phyloP scores from a whole-genome alignment of 1,140 invertebrate species.

The Artemia franciscana region DNA sequence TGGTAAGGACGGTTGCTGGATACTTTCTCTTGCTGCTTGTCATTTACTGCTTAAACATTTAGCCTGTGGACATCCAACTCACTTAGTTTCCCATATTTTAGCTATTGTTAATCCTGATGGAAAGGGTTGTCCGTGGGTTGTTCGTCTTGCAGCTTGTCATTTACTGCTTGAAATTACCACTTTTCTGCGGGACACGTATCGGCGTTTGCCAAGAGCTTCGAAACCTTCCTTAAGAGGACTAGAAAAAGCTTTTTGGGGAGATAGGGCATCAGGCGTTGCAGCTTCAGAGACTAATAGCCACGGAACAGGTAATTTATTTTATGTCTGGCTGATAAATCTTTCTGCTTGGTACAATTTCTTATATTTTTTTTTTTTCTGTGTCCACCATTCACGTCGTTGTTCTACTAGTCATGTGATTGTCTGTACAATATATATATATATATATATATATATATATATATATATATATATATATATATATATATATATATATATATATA shows the following conservation, averaged over 20 bases:
- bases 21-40: constrained; percentile 73
- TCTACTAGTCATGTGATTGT: too few relatives aligned
- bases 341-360: too few relatives aligned
- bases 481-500: too few relatives aligned
- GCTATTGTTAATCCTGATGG: constrained; percentile 65
- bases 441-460: too few relatives aligned
- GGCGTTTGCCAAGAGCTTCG: constrained; percentile 25
- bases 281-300: background rate
- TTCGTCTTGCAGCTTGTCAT: constrained; percentile 76
- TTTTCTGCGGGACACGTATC: constrained; percentile 88
- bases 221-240: constrained; percentile 20
- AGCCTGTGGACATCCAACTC: too few relatives aligned
- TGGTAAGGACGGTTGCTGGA: constrained; percentile 67
- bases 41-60: constrained; percentile 75
- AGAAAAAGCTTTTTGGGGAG: constrained; percentile 13
- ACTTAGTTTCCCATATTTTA: constrained; percentile 27
- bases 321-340: too few relatives aligned
- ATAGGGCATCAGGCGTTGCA: background rate
- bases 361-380: too few relatives aligned
- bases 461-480: too few relatives aligned
- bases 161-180: constrained; percentile 87
- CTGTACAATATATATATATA: too few relatives aligned
- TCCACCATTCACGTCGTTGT: too few relatives aligned
- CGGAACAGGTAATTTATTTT: background rate
- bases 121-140: constrained; percentile 64